These are phyloP conservation scores for Echeneis naucrates DNA, from an alignment of 2,797 vertebrate species.

Conservation along the genomic window DNA sequence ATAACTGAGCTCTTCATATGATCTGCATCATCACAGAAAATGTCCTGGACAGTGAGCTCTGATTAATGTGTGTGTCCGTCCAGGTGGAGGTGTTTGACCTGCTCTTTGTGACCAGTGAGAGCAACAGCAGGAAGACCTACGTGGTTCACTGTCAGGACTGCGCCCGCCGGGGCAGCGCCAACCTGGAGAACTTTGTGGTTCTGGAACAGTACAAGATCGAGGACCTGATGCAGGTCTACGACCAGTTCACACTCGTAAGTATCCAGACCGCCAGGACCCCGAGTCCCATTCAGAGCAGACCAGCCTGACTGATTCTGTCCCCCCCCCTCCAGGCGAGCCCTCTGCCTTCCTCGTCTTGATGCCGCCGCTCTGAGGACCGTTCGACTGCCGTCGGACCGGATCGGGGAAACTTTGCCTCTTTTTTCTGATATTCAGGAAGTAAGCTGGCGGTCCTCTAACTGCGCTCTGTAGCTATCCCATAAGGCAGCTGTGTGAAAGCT, in stretches of 20 bases:
- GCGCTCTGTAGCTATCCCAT: conserved; percentile 95
- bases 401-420: conserved; percentile 57
- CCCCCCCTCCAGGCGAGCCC: conserved; percentile 89
- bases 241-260: conserved; percentile 99
- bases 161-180: conserved; percentile 83
- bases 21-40: too few species aligned
- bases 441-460: conserved; percentile 92
- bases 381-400: conserved; percentile 72
- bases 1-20: too few species aligned
- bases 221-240: conserved; percentile 97
- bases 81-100: conserved; percentile 94
- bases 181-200: conserved; percentile 89
- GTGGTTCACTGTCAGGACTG: conserved; percentile 95
- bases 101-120: conserved; percentile 93
- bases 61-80: too few species aligned
- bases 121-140: conserved; percentile 89
- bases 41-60: too few species aligned
- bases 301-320: too few species aligned
- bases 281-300: too few species aligned
- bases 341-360: conserved; percentile 96
- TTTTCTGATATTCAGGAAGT: conserved; percentile 99
- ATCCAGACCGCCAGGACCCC: background rate
- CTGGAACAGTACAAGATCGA: conserved; percentile 96
- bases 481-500: conserved; percentile 99
- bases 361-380: conserved; percentile 88